These are phyloP conservation scores for Aethes cnicana DNA, from an alignment of 2,888 invertebrate species.

Conservation along the genomic window DNA sequence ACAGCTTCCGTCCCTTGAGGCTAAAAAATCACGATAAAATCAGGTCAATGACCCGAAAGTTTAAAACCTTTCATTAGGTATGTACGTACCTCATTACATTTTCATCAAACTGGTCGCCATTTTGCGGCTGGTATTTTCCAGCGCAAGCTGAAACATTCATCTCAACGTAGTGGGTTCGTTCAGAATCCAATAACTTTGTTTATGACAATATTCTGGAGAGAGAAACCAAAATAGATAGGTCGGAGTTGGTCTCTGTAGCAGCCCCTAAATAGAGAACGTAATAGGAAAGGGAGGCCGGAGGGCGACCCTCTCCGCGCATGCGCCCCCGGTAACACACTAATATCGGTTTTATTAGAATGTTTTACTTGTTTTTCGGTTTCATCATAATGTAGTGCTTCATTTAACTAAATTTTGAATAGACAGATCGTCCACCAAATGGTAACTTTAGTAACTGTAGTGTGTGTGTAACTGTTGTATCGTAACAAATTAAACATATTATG, in stretches of 20 bases:
- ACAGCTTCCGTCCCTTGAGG: too few species aligned
- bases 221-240: slow-evolving; percentile 77
- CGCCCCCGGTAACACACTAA: slow-evolving; percentile 55
- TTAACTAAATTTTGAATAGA: too few species aligned
- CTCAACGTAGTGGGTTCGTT: slow-evolving; percentile 44
- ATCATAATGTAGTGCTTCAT: slow-evolving; percentile 42
- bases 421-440: too few species aligned
- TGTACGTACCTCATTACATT: slow-evolving; percentile 36
- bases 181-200: slow-evolving; percentile 70
- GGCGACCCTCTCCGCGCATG: slow-evolving; percentile 66
- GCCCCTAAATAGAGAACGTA: slow-evolving; percentile 79
- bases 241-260: slow-evolving; percentile 75
- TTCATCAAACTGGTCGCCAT: slow-evolving; percentile 40
- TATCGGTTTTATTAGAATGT: slow-evolving; percentile 76
- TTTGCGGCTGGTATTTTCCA: slow-evolving; percentile 38
- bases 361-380: slow-evolving; percentile 70
- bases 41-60: background rate
- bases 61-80: slow-evolving; percentile 30
- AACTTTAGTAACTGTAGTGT: too few species aligned
- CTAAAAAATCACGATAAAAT: too few species aligned
- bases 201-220: slow-evolving; percentile 71
- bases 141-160: slow-evolving; percentile 41
- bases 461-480: too few species aligned
- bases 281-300: slow-evolving; percentile 74
- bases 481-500: too few species aligned